A percentile compares a stretch with the other conserved stretches of the same genome.
Conservation (phyloP, 2,113 vertebrate species). For the Diadophis punctatus region DNA sequence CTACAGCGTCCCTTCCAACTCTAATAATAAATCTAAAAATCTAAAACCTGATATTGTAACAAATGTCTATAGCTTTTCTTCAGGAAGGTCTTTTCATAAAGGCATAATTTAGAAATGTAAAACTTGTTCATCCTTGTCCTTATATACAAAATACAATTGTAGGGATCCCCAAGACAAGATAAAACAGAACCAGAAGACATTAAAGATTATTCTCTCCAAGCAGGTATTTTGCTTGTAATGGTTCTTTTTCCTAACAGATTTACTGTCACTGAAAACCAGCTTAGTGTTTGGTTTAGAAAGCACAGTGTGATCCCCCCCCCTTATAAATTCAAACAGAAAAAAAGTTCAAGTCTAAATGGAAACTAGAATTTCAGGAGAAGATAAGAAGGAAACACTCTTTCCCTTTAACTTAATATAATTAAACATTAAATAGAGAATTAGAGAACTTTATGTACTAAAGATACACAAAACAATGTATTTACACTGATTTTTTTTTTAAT, state of each 20-base stretch:
- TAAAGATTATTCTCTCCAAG: neutral
- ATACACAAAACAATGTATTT: neutral
- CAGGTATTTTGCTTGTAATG: neutral
- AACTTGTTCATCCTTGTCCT: neutral
- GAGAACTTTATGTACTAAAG: neutral
- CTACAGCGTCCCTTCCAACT: no score
- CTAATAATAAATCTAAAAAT: no score
- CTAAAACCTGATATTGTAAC: neutral
- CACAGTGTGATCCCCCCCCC: neutral
- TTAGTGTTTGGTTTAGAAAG: neutral
- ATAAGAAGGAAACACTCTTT: neutral
- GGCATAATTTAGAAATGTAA: neutral
- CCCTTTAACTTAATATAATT: neutral
- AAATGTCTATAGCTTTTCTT: neutral
- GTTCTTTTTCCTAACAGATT: neutral
- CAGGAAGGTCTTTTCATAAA: neutral
- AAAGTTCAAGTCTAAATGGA: neutral
- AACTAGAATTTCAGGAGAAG: neutral
- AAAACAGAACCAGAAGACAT: neutral
- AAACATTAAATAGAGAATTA: neutral
- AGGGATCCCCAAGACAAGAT: neutral
- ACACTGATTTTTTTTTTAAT: neutral
- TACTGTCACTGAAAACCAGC: neutral
- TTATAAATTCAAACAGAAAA: neutral
- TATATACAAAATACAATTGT: neutral